Evolutionary conservation across 64 coral and sea anemone genomes (phyloP).

Genomic region (Platygyra sinensis): DNA sequence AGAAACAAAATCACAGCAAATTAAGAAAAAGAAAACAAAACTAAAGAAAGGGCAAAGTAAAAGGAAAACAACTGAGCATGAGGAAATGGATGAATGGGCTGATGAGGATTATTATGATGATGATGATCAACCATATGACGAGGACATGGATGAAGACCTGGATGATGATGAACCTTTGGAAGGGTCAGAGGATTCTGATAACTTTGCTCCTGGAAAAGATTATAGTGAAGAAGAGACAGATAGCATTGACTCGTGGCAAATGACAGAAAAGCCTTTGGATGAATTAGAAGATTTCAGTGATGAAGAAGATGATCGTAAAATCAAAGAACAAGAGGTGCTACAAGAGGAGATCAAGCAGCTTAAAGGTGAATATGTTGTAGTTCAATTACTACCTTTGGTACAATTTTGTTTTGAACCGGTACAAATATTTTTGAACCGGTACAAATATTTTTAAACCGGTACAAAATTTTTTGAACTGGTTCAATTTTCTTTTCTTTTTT

Average conservation of each 20-base stretch:
- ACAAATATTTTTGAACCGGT: too few relatives aligned
- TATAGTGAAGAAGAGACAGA: constrained; percentile 20
- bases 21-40: constrained; percentile 17
- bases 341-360: constrained; percentile 54
- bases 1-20: neutral
- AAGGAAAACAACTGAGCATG: constrained; percentile 32
- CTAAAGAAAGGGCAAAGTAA: constrained; percentile 32
- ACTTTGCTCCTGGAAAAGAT: constrained; percentile 36
- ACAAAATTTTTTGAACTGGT: too few relatives aligned
- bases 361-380: constrained; percentile 31
- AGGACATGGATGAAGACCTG: constrained; percentile 54
- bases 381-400: too few relatives aligned
- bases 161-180: constrained; percentile 52
- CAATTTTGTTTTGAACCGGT: too few relatives aligned
- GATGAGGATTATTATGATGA: constrained; percentile 66
- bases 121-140: constrained; percentile 57
- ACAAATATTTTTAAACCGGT: too few relatives aligned
- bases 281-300: constrained; percentile 25
- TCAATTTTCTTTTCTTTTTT: too few relatives aligned
- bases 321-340: constrained; percentile 24
- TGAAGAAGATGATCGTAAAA: constrained; percentile 15
- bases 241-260: constrained; percentile 28
- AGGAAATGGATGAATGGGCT: constrained; percentile 47
- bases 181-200: constrained; percentile 3
- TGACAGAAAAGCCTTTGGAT: constrained; percentile 43